These are phyloP conservation scores for Rotaria socialis DNA, from an alignment of 2,888 invertebrate genomes.

Conservation along the genomic window DNA sequence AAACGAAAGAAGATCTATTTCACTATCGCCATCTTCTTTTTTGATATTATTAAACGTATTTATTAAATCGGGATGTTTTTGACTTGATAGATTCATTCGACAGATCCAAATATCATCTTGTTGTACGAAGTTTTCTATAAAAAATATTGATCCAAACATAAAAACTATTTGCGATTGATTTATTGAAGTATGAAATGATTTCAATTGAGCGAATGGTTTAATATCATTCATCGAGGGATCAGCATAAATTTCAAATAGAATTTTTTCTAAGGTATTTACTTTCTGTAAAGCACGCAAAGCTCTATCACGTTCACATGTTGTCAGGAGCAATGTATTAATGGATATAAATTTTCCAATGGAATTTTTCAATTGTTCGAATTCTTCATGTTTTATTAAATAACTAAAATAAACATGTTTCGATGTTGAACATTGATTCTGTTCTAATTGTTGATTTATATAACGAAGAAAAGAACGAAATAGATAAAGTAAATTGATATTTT, in stretches of 20 bases:
- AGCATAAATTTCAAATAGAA: constrained; percentile 1
- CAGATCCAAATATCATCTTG: constrained; percentile 10
- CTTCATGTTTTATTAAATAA: neutral
- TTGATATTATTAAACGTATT: neutral
- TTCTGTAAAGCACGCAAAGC: neutral
- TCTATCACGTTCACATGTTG: neutral
- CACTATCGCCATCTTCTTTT: neutral
- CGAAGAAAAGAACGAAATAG: neutral
- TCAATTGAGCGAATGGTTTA: neutral
- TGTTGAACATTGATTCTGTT: neutral
- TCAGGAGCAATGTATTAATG: neutral
- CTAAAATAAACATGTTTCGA: neutral
- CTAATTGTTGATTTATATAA: neutral
- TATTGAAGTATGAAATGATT: neutral
- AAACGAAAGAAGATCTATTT: neutral
- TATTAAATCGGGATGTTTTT: neutral
- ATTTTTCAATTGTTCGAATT: constrained; percentile 6
- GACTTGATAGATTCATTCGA: neutral
- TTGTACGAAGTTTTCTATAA: neutral
- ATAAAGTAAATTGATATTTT: neutral
- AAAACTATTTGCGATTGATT: constrained; percentile 15
- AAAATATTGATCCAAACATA: neutral
- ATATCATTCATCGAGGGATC: neutral
- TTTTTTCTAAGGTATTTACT: neutral
- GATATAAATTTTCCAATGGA: neutral